Percentiles rank a stretch among this genome's conserved stretches.
Conservation (phyloP, 1,140 invertebrate genomes). For the Nasonia giraulti region DNA sequence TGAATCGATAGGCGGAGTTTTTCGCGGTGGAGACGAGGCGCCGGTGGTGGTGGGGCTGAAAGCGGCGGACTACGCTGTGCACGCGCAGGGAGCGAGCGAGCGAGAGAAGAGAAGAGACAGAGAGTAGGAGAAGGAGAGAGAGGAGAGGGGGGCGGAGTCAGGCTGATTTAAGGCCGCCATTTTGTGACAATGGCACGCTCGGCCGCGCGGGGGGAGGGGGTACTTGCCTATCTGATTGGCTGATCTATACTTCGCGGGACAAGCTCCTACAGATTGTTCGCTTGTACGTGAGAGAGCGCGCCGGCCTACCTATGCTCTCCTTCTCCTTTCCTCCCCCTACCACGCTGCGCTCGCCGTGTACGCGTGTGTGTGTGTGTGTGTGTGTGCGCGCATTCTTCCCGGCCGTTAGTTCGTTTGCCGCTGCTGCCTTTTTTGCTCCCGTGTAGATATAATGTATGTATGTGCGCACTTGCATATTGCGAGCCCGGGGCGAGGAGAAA, state of each 20-base stretch:
- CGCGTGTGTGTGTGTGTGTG: not conserved
- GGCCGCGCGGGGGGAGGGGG: slow-evolving; percentile 59
- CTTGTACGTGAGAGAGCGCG: slow-evolving; percentile 57
- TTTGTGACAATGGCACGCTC: slow-evolving; percentile 72
- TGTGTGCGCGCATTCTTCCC: slow-evolving; percentile 9
- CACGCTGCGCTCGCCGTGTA: not conserved
- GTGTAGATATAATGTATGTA: not conserved
- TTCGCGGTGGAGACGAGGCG: slow-evolving; percentile 64
- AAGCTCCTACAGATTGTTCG: slow-evolving; percentile 75
- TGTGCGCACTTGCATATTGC: not conserved
- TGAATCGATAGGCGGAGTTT: slow-evolving; percentile 76
- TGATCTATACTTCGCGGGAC: slow-evolving; percentile 69
- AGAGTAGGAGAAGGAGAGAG: slow-evolving; percentile 32
- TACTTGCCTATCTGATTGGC: slow-evolving; percentile 74
- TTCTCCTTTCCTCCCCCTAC: not conserved
- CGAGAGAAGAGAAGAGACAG: not conserved
- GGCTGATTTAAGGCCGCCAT: slow-evolving; percentile 75
- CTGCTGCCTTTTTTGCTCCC: slow-evolving; percentile 18
- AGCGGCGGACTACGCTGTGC: not conserved
- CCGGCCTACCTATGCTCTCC: slow-evolving; percentile 24
- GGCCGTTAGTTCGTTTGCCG: slow-evolving; percentile 34
- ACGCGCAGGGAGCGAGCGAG: not conserved
- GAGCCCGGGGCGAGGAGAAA: not conserved
- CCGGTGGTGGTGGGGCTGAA: slow-evolving; percentile 31
- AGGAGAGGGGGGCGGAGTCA: slow-evolving; percentile 68